Conservation (phyloP, 1,140 invertebrate genomes). For the Coenobita brevimanus region DNA sequence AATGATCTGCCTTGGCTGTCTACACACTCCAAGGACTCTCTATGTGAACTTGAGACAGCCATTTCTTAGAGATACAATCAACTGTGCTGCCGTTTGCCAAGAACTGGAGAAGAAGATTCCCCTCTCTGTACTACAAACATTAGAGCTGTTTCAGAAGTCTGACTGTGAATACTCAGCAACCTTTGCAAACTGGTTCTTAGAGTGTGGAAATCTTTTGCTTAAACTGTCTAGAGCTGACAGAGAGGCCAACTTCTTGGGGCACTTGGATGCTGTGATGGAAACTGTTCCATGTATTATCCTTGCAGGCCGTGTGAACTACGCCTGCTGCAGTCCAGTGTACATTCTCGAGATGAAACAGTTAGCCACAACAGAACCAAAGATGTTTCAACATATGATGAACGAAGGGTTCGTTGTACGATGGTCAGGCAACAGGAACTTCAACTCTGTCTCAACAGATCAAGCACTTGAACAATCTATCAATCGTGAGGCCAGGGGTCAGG, state of each 20-base stretch:
- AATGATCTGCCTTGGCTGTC: too few species aligned
- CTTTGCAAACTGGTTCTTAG: background rate
- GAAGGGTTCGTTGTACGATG: background rate
- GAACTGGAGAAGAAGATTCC: too few species aligned
- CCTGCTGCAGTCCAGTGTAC: conserved; percentile 2
- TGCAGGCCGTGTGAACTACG: conserved; percentile 13
- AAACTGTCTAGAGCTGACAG: conserved; percentile 11
- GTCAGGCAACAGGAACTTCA: background rate
- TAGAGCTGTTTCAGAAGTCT: too few species aligned
- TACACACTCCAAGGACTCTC: too few species aligned
- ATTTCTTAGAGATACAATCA: too few species aligned
- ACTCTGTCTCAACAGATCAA: too few species aligned
- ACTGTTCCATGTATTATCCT: conserved; percentile 19
- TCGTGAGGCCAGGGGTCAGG: too few species aligned
- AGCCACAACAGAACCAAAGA: background rate
- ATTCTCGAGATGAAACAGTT: conserved; percentile 8
- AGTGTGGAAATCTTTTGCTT: background rate
- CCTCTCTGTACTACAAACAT: too few species aligned
- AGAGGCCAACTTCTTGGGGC: conserved; percentile 7
- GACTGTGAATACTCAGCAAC: background rate
- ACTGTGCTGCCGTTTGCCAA: too few species aligned
- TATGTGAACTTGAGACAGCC: too few species aligned
- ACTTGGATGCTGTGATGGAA: conserved; percentile 14
- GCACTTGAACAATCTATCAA: too few species aligned
- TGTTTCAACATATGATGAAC: conserved; percentile 9